phyloP scores from a whole-genome alignment of 2,113 vertebrate species.

The Muntiacus muntjak region DNA sequence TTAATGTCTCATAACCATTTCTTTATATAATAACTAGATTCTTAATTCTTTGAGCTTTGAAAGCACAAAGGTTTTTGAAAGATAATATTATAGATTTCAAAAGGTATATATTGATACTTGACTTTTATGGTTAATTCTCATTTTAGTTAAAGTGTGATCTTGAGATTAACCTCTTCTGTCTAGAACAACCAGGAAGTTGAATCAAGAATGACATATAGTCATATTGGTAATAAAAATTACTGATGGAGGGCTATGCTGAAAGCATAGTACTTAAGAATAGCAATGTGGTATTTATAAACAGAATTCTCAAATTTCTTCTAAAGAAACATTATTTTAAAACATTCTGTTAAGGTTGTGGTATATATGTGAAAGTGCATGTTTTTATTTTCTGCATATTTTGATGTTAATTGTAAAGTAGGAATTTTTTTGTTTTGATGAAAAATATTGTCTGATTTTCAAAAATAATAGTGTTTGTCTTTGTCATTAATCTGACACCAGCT shows the following conservation, averaged over 20 bases:
- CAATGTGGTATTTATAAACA: background rate
- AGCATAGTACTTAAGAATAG: background rate
- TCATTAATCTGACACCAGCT: background rate
- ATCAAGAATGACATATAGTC: background rate
- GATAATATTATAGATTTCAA: background rate
- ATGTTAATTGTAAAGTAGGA: background rate
- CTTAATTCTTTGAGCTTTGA: background rate
- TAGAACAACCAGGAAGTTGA: background rate
- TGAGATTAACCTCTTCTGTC: background rate
- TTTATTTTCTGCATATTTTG: background rate
- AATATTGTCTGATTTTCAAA: background rate
- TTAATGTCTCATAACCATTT: background rate
- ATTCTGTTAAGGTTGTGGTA: background rate
- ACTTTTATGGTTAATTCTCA: background rate
- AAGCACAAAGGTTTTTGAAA: conserved; percentile 7
- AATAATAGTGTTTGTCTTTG: background rate
- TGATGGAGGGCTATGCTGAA: background rate
- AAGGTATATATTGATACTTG: background rate
- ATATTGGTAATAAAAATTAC: background rate
- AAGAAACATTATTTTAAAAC: conserved; percentile 1
- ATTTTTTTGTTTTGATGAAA: conserved; percentile 24
- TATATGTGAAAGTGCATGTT: background rate
- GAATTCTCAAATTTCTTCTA: conserved; percentile 13
- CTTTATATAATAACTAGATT: background rate
- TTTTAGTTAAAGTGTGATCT: conserved; percentile 2